Evolutionary conservation across 2,113 vertebrate genomes (phyloP), one percentile per base, ranked within the genome.

Genomic region (Thunnus maccoyii): DNA sequence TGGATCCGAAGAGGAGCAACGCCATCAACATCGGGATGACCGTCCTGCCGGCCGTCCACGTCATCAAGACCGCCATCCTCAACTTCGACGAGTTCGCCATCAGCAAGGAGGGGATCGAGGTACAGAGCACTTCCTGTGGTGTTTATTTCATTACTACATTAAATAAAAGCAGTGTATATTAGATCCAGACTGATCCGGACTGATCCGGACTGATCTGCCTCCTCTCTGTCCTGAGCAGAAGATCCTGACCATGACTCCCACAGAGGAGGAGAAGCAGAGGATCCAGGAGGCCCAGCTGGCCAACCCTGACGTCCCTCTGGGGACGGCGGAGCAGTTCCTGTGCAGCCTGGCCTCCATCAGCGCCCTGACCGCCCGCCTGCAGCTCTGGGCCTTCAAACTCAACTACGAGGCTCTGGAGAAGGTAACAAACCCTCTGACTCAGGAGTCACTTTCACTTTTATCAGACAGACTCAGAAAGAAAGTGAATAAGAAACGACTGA

Each of bases 1-100:
- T 99, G 80, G 98, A 99, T 82, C 89, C 97, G 0, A 99, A 99
- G 90, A 95, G 97, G 78, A 99, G 97, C 85, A 99, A 99, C 0
- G 96, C 97, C 70, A 99, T 99, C 87, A 99, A 99, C 94, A 99
- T 99, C 8, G 98, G 98, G 2, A 96, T 99, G 87, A 99, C 97
- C 0, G 97, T 98, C 4, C 93, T 99, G 79, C 98, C 98, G 0
- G 95, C 97, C 0, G 71, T 96, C n/a, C 96, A 98, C 54, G 96
- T 99, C 91, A 99, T 99, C 86, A 98, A 98, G 90, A 95, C 93
- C 0, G 97, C 97, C 0, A 96, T 99, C 66, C 95, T 98, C 83
- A 97, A 94, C 91, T 98, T 98, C 0, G 98, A 99, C 0, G 98
- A 99, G 86, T 99, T 97, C 80, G 97, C 98, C 2, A 97, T 99